Evolutionary conservation across 2,888 invertebrate species (phyloP), one percentile per base, ranked within the genome.

Genomic region (Enchytraeus crypticus): DNA sequence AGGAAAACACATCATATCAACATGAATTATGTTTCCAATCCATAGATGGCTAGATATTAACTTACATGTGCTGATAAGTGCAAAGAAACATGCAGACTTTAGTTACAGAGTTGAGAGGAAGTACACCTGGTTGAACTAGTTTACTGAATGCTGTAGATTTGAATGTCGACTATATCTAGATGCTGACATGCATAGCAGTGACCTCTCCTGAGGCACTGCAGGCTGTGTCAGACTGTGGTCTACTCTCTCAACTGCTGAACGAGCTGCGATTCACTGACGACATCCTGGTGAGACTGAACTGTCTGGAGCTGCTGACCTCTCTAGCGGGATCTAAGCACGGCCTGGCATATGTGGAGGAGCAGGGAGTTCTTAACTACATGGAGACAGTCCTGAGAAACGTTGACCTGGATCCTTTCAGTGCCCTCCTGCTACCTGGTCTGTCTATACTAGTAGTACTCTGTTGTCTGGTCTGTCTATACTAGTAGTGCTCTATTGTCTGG

Each of bases 281-380:
- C 80, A 79, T 90, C 46, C 79, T 92, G 53, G 80, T 89, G 47
- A 87, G 88, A 76, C 81, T 92, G 62, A 92, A 90, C 75, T 84
- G 88, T 57, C 78, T 93, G 56, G 89, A 92, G 78, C 79, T 90
- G 47, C 74, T 92, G 43, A 47, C 49, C 8, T 84, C 85, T 53
- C 79, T 93, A 49, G 88, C 87, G 0, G 75, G 84, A 26, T 83
- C 84, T 56, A 83, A 86, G 57, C 86, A 89, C 73, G 91, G 92
- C 0, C 83, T 89, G 4, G 80, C 82, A 47, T 89, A 85, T 74
- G 81, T 92, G 64, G 85, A 89, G 61, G 81, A 84, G 49, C 84
- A 85, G 64, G 85, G 85, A 11, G 83, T 87, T 2, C 80, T 91
- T 33, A 79, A 83, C 45, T 83, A 83, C 64, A 81, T 91, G 57